Evolutionary conservation across 30 jellyfish, hydroid and myxozoan genomes (phyloP), one percentile per base, ranked within the genome.

Genomic region (Cassiopea andromeda): DNA sequence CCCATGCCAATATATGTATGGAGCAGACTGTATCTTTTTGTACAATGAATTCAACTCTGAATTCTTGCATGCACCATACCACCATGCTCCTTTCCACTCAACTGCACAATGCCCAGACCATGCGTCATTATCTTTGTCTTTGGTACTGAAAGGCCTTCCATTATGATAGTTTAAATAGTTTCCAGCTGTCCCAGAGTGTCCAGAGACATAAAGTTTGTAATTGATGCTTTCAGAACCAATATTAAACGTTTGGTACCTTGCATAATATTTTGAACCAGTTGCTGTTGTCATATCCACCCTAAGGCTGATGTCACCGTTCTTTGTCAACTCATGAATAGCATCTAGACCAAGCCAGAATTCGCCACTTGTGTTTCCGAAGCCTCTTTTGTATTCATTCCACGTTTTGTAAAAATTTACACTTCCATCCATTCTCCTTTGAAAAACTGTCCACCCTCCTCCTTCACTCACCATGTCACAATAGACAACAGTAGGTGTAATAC

Each of bases 361-460:
- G 19, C 69, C 1, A 69, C 83, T 75, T 75, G 0, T 58, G 66
- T 75, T 75, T 38, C 83, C 83, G 1, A 75, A 75, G 8, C 83
- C 83, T 16, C 60, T 9, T 58, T 75, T 75, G 14, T 75, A 75
- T 50, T 75, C 83, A 5, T 75, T 1, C 83, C 83, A 75, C 15
- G 12, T 27, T 58, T 69, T 75, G 68, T 75, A 75, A 46, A 75
- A 75, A 18, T 44, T 18, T 18, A 69, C 46, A 54, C 83, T 75
- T 46, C 70, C 83, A 75, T 75, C 83, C 43, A 44, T 38, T 46
- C 83, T 50, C 68, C 69, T 75, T 69, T 75, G 83, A 46, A 75
- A 75, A 1, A 75, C 83, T 18, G 83, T 75, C 83, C 83, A 75
- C 0, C 83, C 83, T 7, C 83, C 83, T 44, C 83, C 83, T 75